A percentile compares a stretch with the other conserved stretches of the same genome.
These are phyloP conservation scores for Progne subis DNA, from an alignment of 2,113 vertebrate species.

Conservation along the genomic window DNA sequence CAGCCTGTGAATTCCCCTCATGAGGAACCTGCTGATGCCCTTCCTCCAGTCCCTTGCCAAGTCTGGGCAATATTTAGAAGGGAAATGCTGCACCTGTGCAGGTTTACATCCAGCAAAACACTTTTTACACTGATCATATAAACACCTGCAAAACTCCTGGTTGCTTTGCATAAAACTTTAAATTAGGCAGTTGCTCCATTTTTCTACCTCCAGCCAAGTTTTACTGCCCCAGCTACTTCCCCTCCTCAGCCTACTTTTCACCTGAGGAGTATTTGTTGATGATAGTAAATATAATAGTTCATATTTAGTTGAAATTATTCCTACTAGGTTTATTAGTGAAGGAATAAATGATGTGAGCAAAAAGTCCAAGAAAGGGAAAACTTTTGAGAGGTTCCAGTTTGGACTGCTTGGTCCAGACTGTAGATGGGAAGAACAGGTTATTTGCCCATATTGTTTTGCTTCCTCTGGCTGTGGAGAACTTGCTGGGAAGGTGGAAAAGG, in stretches of 20 bases:
- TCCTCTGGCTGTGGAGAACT: not conserved
- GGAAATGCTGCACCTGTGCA: not conserved
- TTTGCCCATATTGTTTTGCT: not conserved
- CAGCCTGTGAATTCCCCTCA: not conserved
- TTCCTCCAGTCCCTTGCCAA: not conserved
- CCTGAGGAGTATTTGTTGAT: not conserved
- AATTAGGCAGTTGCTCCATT: not conserved
- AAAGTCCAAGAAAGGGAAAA: not conserved
- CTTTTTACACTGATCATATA: not conserved
- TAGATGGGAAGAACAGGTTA: not conserved
- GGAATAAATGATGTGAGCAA: not conserved
- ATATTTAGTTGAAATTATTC: not conserved
- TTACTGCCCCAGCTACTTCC: not conserved
- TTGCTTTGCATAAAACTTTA: not conserved
- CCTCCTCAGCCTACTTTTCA: not conserved
- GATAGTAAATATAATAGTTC: not conserved
- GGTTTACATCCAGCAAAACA: not conserved
- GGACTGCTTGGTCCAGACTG: not conserved
- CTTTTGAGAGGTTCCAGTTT: not conserved
- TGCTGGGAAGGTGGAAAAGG: not conserved
- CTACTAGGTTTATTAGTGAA: not conserved
- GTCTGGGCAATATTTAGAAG: not conserved
- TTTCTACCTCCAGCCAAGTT: not conserved
- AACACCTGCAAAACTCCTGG: not conserved
- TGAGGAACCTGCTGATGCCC: not conserved